phyloP scores from a whole-genome alignment of 2,797 vertebrate species.

The Mallotus villosus region DNA sequence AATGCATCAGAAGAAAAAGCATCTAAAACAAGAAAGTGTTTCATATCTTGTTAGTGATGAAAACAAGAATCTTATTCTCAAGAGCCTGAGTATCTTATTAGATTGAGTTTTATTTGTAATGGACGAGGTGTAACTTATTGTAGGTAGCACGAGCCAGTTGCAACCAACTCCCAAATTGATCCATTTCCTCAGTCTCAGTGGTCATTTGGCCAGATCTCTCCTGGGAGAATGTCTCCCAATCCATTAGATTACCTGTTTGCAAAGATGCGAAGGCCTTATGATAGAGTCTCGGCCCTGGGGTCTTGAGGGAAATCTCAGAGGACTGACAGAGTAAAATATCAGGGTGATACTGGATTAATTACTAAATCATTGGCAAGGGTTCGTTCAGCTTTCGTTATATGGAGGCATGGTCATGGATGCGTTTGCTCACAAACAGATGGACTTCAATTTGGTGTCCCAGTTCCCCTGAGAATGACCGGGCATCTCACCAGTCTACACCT shows the following conservation, averaged over 20 bases:
- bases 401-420: neutral
- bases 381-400: neutral
- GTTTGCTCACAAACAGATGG: neutral
- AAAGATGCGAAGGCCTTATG: neutral
- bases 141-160: too few species aligned
- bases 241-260: constrained; percentile 3
- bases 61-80: too few species aligned
- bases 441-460: constrained; percentile 1
- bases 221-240: constrained; percentile 10
- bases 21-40: neutral
- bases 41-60: too few species aligned
- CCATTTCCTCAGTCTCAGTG: neutral
- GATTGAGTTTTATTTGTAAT: too few species aligned
- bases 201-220: neutral
- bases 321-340: neutral
- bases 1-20: neutral
- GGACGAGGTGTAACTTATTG: too few species aligned
- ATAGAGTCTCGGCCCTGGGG: constrained; percentile 4
- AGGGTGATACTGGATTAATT: neutral
- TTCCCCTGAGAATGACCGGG: neutral
- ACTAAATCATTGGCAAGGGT: neutral
- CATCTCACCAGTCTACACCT: neutral
- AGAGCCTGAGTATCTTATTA: too few species aligned
- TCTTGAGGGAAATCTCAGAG: constrained; percentile 28
- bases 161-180: neutral